phyloP scores from a whole-genome alignment of 1,140 invertebrate genomes.

The Eurosta solidaginis region DNA sequence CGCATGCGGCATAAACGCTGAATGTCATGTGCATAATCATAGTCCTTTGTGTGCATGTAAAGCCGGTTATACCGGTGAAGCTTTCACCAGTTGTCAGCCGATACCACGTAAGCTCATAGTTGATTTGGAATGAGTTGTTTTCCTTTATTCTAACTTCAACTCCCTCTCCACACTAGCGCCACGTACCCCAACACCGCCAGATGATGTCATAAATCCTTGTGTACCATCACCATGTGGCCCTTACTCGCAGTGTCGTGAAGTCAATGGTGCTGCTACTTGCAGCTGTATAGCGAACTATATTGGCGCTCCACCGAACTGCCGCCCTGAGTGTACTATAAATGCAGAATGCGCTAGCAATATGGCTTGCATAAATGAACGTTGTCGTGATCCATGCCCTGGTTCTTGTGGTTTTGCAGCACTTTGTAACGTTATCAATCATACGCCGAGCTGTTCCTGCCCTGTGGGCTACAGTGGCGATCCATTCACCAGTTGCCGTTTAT shows the following conservation, averaged over 20 bases:
- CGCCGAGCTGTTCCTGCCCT: slow-evolving; percentile 71
- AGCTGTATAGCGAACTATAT: slow-evolving; percentile 70
- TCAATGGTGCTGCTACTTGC: slow-evolving; percentile 69
- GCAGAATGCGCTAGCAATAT: slow-evolving; percentile 70
- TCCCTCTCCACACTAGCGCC: not conserved
- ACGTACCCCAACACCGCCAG: slow-evolving; percentile 54
- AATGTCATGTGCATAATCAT: slow-evolving; percentile 84
- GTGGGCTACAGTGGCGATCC: slow-evolving; percentile 73
- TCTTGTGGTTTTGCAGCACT: slow-evolving; percentile 70
- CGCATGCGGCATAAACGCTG: slow-evolving; percentile 78
- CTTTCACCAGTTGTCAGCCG: slow-evolving; percentile 73
- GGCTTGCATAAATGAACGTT: slow-evolving; percentile 73
- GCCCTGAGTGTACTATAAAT: slow-evolving; percentile 75
- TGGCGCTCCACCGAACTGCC: slow-evolving; percentile 72
- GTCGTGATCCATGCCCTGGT: slow-evolving; percentile 72
- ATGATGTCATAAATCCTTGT: slow-evolving; percentile 69
- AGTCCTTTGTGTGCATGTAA: slow-evolving; percentile 81
- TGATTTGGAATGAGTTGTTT: slow-evolving; percentile 17
- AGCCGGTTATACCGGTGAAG: slow-evolving; percentile 79
- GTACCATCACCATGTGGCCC: slow-evolving; percentile 75
- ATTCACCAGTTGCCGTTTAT: slow-evolving; percentile 65
- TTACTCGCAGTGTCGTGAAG: slow-evolving; percentile 70
- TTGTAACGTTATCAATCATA: slow-evolving; percentile 72
- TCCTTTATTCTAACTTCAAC: not conserved
- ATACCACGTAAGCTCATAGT: slow-evolving; percentile 63